Evolutionary conservation across 2,113 vertebrate species (phyloP), one percentile per base, ranked within the genome.

Genomic region (Limanda limanda): DNA sequence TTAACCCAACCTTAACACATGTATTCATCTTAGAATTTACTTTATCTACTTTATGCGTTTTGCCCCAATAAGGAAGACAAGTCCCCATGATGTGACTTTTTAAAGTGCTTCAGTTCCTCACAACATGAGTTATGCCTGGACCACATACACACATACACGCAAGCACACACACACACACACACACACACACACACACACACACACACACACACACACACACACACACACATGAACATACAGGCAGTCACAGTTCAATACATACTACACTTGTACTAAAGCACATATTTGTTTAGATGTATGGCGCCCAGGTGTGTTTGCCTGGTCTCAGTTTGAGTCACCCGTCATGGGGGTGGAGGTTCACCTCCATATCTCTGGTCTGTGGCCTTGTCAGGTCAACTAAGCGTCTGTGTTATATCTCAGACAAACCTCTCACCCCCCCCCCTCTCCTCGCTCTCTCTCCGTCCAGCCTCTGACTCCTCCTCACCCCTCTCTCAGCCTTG

Each of bases 391-490:
- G 89, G 78, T 82, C 69, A 52, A 86, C 84, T 65, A 76, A 68
- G 81, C 70, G 66, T 73, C 92, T 92, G 62, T 83, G 67, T 90
- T 82, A 68, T 89, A 85, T 89, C 86, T 84, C 76, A 66, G 79
- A 54, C 63, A 59, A 59, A 42, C 76, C 27, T 66, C 72, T 55
- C 55, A 74, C 70, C 58, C 73, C 64, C 73, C 64, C 67, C 51
- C 37, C 15, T 55, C 5, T 57, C 40, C 27, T 70, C 31, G 6
- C 45, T 35, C 76, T n/a, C 23, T 17, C 35, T 18, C 56, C 48
- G 14, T 60, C 61, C 27, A 13, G 15, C 18, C n/a, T 24, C 63
- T 17, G 7, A 35, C 13, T 67, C 17, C 59, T 37, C 27, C 23
- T 31, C 52, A 55, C 35, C 11, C 6, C 18, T 48, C 51, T 17